Evolutionary conservation across 2,113 vertebrate genomes (phyloP), one percentile per base, ranked within the genome.

Genomic region (Laticauda colubrina): DNA sequence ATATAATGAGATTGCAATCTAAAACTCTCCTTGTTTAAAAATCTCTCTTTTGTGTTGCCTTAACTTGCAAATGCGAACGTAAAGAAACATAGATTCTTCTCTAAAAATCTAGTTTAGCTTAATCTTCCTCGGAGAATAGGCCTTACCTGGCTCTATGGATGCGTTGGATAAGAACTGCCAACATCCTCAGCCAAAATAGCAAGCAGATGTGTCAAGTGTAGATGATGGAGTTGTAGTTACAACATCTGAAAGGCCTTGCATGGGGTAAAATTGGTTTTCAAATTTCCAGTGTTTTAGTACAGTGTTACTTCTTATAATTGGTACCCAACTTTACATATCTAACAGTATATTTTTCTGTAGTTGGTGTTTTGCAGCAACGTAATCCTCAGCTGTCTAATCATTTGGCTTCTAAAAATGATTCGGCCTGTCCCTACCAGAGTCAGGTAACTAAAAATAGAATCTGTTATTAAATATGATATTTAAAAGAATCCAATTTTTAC

Each of bases 341-440:
- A 89, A 21, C 81, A 18, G 87, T 61, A 4, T 95, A 92, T 93
- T 56, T 48, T 91, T 53, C 18, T 57, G 3, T n/a, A 97, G 96
- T 89, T 95, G 95, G 95, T 95, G 94, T 81, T 55, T 93, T 94
- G 61, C 96, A 96, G 69, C 97, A 97, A 56, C 94, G 98, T 29
- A 95, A 97, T 93, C 97, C 97, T 15, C 96, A 97, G 61, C 55
- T 97, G 90, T 93, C 97, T 93, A 98, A 98, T 94, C 98, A 98
- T 94, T 96, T 96, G 93, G 24, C 92, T 0, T 91, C 95, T 7
- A 95, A 95, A 91, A 69, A 14, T 34, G 94, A 93, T n/a, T 55
- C 85, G 23, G 48, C 51, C 14, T 93, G 90, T 39, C 0, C 92
- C 92, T 69, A 95, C 81, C 95, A 96, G 94, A 96, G 53, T 89